These are phyloP conservation scores for Rhizoglyphus robini DNA, from an alignment of 1,140 invertebrate species.

Conservation along the genomic window DNA sequence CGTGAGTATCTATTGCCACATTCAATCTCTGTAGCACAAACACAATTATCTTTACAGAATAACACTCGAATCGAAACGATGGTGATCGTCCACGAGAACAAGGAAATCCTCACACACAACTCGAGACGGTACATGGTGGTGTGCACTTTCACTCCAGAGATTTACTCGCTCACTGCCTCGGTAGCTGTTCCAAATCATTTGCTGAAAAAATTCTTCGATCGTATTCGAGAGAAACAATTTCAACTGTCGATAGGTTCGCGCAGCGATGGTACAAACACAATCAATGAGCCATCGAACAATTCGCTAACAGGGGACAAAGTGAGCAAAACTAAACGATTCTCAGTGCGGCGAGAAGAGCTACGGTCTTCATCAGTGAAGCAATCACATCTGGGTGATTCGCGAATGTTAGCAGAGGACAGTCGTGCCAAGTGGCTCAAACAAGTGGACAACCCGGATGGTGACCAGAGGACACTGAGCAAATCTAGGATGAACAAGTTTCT, in stretches of 20 bases:
- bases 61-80: conserved; percentile 53
- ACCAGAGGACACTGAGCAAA: no score
- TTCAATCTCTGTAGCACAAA: no score
- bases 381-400: conserved; percentile 23
- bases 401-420: conserved; percentile 23
- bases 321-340: no score
- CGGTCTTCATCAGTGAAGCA: no score
- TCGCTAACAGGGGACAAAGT: no score
- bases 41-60: conserved; percentile 32
- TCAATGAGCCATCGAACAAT: no score
- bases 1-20: conserved; percentile 27
- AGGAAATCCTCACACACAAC: conserved; percentile 62
- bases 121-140: conserved; percentile 59
- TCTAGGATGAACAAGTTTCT: no score
- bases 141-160: conserved; percentile 61
- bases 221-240: background rate
- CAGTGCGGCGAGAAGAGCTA: no score
- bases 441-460: background rate
- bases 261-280: background rate
- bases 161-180: conserved; percentile 57
- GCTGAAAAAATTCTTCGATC: conserved; percentile 1
- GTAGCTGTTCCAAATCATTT: conserved; percentile 17
- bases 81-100: conserved; percentile 62
- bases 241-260: background rate
- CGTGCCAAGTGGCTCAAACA: background rate